These are phyloP conservation scores for Alloplasta piceator DNA, from an alignment of 2,888 invertebrate species.

Conservation along the genomic window DNA sequence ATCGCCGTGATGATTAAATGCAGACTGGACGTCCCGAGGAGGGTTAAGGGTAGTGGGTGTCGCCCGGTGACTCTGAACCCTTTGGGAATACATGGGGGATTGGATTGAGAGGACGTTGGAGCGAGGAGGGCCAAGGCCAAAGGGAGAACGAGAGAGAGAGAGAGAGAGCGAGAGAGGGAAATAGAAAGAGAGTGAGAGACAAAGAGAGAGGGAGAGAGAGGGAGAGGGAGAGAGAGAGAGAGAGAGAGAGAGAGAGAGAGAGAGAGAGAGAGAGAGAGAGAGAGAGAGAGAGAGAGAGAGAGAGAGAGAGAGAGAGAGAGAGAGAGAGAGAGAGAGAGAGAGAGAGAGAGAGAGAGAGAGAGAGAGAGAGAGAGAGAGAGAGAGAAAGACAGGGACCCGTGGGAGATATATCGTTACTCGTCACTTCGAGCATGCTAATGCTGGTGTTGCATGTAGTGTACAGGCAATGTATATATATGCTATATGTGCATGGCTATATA, in stretches of 20 bases:
- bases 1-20: conserved; percentile 63
- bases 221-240: conserved; percentile 40
- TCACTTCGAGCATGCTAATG: conserved; percentile 64
- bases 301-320: conserved; percentile 9
- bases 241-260: conserved; percentile 19
- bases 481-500: neutral
- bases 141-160: neutral
- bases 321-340: conserved; percentile 2
- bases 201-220: conserved; percentile 19
- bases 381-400: conserved; percentile 29
- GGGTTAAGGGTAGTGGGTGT: conserved; percentile 11
- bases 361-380: conserved; percentile 22
- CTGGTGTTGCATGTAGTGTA: conserved; percentile 36
- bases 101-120: conserved; percentile 20
- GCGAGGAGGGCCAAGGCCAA: conserved; percentile 24
- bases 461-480: conserved; percentile 10
- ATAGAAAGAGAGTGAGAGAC: conserved; percentile 46
- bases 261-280: conserved; percentile 15
- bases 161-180: conserved; percentile 10
- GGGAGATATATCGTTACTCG: conserved; percentile 59
- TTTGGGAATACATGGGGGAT: conserved; percentile 17
- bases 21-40: conserved; percentile 42
- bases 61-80: conserved; percentile 12
- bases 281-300: conserved; percentile 12
- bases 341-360: neutral